A percentile compares a stretch with the other conserved stretches of the same genome.
phyloP scores from a whole-genome alignment of 1,140 invertebrate species.

The Sinella curviseta region DNA sequence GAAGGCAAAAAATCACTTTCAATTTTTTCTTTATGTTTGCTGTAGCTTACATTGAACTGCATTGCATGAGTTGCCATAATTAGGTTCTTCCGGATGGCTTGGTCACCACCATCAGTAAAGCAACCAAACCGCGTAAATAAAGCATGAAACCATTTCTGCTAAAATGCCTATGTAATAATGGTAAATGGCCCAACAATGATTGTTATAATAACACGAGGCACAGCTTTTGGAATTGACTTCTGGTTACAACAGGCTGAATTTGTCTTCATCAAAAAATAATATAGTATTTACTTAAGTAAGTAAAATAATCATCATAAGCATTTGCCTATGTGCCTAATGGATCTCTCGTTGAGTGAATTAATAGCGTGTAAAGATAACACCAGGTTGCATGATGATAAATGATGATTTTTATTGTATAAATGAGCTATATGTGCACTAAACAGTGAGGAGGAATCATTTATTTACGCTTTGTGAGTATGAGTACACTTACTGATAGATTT shows the following conservation, averaged over 20 bases:
- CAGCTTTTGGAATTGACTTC: not conserved
- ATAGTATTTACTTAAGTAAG: not conserved
- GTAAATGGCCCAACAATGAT: not conserved
- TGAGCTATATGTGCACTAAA: not conserved
- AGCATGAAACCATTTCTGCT: not conserved
- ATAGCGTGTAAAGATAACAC: not conserved
- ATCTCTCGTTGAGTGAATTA: not conserved
- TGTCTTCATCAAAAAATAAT: not conserved
- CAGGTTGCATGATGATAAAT: not conserved
- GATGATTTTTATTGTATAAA: not conserved
- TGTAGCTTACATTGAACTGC: too few species aligned
- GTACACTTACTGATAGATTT: not conserved
- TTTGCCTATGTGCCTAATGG: too few species aligned
- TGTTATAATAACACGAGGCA: too few species aligned
- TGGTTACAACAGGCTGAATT: not conserved
- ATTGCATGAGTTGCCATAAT: not conserved
- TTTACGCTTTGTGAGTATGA: not conserved
- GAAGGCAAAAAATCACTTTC: not conserved
- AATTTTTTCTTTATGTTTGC: too few species aligned
- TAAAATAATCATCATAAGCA: too few species aligned
- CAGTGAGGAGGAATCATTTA: not conserved
- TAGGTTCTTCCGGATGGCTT: not conserved
- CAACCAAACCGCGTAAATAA: too few species aligned
- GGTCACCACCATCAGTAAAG: not conserved
- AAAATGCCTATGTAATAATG: not conserved